phyloP scores from a whole-genome alignment of 2,113 vertebrate genomes.

The Aplodontia rufa region DNA sequence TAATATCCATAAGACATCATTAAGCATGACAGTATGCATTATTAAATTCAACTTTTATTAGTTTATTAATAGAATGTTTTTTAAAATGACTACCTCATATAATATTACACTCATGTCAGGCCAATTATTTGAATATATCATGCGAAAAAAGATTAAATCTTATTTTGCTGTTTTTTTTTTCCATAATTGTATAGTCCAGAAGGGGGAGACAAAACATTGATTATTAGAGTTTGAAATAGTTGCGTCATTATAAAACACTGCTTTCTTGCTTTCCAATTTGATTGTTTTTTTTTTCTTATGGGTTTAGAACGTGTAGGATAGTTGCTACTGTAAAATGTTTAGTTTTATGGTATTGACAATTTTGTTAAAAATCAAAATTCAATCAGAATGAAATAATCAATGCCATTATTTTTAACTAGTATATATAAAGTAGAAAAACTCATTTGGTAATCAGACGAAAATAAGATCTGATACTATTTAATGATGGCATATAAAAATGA shows the following conservation, averaged over 20 bases:
- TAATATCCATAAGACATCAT: conserved; percentile 2
- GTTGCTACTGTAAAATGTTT: conserved; percentile 63
- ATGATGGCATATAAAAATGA: conserved; percentile 49
- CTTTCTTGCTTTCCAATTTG: neutral
- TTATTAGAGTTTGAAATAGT: conserved; percentile 61
- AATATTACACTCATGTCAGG: neutral
- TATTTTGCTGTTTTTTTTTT: neutral
- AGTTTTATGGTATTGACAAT: conserved; percentile 32
- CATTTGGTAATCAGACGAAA: conserved; percentile 63
- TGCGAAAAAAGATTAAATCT: conserved; percentile 24
- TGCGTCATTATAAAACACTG: conserved; percentile 18
- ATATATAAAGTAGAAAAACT: conserved; percentile 56
- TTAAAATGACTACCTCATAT: conserved; percentile 19
- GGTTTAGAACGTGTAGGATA: conserved; percentile 50
- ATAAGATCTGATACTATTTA: conserved; percentile 54
- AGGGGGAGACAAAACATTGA: conserved; percentile 81
- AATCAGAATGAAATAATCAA: conserved; percentile 62
- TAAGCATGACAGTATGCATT: conserved; percentile 1
- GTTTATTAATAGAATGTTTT: neutral
- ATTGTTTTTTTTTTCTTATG: conserved; percentile 40
- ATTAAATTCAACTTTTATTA: conserved; percentile 54
- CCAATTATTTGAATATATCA: conserved; percentile 44
- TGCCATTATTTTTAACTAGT: conserved; percentile 67
- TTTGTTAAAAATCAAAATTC: conserved; percentile 65
- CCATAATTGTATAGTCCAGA: conserved; percentile 70